Evolutionary conservation across 2,888 invertebrate species (phyloP), one percentile per base, ranked within the genome.

Genomic region (Agrypnus murinus): DNA sequence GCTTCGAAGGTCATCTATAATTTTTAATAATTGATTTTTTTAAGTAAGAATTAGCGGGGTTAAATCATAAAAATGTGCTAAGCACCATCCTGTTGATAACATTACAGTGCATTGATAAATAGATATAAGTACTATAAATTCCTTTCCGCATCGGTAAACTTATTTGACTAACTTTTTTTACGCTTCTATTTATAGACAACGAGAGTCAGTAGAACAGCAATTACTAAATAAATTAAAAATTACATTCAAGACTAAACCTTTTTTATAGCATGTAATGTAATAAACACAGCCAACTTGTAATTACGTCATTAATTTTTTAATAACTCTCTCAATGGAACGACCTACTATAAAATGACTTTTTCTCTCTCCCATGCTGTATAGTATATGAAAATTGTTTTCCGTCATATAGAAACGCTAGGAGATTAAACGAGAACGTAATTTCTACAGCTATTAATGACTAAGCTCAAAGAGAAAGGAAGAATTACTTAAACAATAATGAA

Each of bases 381-480:
- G 38, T n/a, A 9, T 1, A 36, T 36, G 55, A 34, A 55, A 55
- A 55, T 50, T 50, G 32, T 25, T 31, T n/a, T 31, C n/a, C 19
- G 31, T 50, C 46, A 46, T 19, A 46, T 4, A 46, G 19, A 31
- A 8, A 31, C 31, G 6, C 25, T 15, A 50, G n/a, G n/a, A n/a
- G 9, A 50, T 50, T 50, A 31, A 50, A 31, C 32, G 50, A 50
- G 12, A 25, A 12, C 50, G 31, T 50, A 50, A 50, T 50, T 50
- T 50, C 31, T 50, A 5, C 31, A 12, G 50, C 50, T 50, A 50
- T 25, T 50, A 50, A 55, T 36, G 55, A 38, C 55, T 34, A 55
- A 55, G 36, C 14, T 15, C 10, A 53, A 64, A 64, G 64, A 58
- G 46, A 66, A 66, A 66, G 46, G 32, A 58, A 66, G 36, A 46